Base-by-base conservation (phyloP, 2,113 vertebrate genomes). In the Zootoca vivipara region DNA sequence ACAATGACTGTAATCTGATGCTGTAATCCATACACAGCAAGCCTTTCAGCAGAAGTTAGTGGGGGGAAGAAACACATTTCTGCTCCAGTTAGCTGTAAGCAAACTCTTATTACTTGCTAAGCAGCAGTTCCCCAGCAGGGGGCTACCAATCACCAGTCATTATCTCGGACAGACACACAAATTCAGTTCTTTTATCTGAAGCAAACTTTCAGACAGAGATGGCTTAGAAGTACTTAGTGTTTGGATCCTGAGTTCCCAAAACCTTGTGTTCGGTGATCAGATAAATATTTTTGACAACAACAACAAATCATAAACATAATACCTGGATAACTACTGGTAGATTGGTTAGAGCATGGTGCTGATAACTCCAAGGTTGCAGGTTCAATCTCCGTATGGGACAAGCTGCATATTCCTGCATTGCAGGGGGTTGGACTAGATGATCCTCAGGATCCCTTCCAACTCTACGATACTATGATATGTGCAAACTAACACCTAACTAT, bases 41-140 rank as follows among this genome's bases (percentile, higher is more conserved):
- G 2, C 16, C 40, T 73, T 79, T 0, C 28, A 75, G 3, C 0
- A 70, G 0, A 82, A 82, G 38, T 67, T 67, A 42, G 58, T 12
- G 13, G 46, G 46, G 46, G 46, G 46, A 22, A 52, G 35, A 67
- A 83, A 83, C 22, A 30, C 56, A 46, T 35, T 74, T 67, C 12
- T 83, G 28, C 22, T 15, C 30, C 20, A 56, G n/a, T 42, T 82
- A 75, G 33, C 30, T 15, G 18, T 10, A 5, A 26, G 4, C 18
- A 40, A 4, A 15, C 24, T 0, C 46, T 13, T 10, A 33, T 2
- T 9, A 0, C 74, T 92, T 86, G 86, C 33, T 82, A 94, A 26
- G n/a, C 89, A 0, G 2, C 0, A 1, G 6, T 62, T 67, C 15
- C 1, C 96, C 96, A 94, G 95, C 56, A 97, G 96, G 94, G 95